Base-by-base conservation (phyloP, 2,113 vertebrate species). In the Apodemus speciosus region DNA sequence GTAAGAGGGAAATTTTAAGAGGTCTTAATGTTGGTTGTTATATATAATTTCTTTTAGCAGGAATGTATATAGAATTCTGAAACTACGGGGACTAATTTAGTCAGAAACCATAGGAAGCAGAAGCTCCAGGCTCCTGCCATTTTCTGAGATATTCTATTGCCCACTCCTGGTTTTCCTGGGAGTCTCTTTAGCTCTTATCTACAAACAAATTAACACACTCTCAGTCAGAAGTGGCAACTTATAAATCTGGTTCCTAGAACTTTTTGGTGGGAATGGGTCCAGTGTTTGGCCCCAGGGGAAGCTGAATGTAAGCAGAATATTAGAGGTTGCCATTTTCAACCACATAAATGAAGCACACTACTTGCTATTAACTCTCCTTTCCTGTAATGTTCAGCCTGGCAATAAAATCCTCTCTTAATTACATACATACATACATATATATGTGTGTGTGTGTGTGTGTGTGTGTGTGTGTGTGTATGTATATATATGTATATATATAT, bases 21-120 rank as follows among this genome's bases (percentile, higher is more conserved):
- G 40, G 62, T 95, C 75, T 92, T 94, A 46, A 84, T 93, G 71
- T 72, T 46, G 14, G 6, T 83, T 95, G 91, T 81, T 56, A 46
- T 64, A 21, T 32, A 32, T 46, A 46, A 46, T n/a, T 40, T 6
- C 68, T 85, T 84, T 69, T 2, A 87, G 9, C 30, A 92, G 40
- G 27, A 90, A 40, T 86, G 20, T 27, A 4, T 62, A 0, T 81
- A 38, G 9, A 23, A 71, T 93, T 96, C n/a, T 85, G 38, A 95
- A 88, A 35, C 4, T 64, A 30, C 38, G 58, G 21, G 56, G 6
- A 76, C 58, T 90, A 35, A 88, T 85, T 90, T 49, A 51, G 21
- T 60, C 6, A 64, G n/a, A 73, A 94, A 93, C 10, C 49, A 85
- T 20, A 30, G 40, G 83, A 30, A 77, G 8, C 56, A 68, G 23